Percentiles rank a stretch among this genome's conserved stretches.
Evolutionary conservation across 2,797 vertebrate genomes (phyloP).

Genomic region (Sebastes kiyomatsui): DNA sequence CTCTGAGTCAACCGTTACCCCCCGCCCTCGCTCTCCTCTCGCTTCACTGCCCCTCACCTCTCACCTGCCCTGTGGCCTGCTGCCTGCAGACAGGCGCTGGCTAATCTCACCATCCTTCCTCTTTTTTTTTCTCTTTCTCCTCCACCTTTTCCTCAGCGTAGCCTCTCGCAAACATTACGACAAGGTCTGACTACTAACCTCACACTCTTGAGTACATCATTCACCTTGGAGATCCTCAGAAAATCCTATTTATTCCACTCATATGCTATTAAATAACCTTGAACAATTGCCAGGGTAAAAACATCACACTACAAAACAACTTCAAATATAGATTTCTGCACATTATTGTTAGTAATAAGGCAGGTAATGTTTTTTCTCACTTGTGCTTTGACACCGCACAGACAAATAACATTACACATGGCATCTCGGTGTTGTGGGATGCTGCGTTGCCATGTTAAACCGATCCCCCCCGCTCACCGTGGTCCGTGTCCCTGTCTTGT

Average conservation of each 20-base stretch:
- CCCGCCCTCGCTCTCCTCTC: slow-evolving; percentile 33
- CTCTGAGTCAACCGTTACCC: slow-evolving; percentile 61
- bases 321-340: not conserved
- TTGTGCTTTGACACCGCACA: not conserved
- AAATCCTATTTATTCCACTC: not conserved
- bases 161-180: slow-evolving; percentile 29
- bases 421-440: not conserved
- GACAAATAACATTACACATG: not conserved
- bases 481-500: slow-evolving; percentile 61
- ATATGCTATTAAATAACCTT: slow-evolving; percentile 3
- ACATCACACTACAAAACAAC: not conserved
- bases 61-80: slow-evolving; percentile 74
- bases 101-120: slow-evolving; percentile 43
- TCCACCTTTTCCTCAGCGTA: slow-evolving; percentile 26
- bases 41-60: slow-evolving; percentile 73
- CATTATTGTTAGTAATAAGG: not conserved
- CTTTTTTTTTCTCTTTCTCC: slow-evolving; percentile 1
- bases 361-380: not conserved
- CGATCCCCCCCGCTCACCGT: slow-evolving; percentile 32
- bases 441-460: slow-evolving; percentile 1
- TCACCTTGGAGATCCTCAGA: slow-evolving; percentile 3
- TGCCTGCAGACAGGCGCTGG: slow-evolving; percentile 60
- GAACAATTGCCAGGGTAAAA: not conserved
- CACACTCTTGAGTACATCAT: slow-evolving; percentile 13
- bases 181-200: slow-evolving; percentile 42